Percentiles rank a stretch among this genome's conserved stretches.
Conservation (phyloP, 2,888 invertebrate genomes). For the Polylopha cassiicola region DNA sequence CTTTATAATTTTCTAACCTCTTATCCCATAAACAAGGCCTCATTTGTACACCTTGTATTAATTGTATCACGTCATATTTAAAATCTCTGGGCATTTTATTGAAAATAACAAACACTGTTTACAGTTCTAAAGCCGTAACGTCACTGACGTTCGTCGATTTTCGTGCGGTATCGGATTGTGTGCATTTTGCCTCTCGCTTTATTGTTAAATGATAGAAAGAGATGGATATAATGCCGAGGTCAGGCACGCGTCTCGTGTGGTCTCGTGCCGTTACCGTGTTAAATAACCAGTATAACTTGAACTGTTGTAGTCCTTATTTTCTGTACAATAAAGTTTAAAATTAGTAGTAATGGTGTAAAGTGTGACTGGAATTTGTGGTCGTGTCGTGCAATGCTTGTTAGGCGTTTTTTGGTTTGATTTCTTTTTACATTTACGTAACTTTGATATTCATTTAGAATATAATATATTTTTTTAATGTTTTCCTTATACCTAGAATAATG, state of each 20-base stretch:
- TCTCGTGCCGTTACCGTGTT: constrained; percentile 28
- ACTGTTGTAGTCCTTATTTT: constrained; percentile 25
- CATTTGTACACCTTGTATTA: constrained; percentile 47
- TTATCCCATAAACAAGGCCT: constrained; percentile 66
- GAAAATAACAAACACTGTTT: constrained; percentile 35
- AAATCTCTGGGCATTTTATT: constrained; percentile 48
- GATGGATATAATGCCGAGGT: constrained; percentile 40
- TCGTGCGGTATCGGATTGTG: constrained; percentile 50
- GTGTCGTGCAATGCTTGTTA: too few relatives aligned
- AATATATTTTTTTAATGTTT: too few relatives aligned
- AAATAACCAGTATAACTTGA: constrained; percentile 32
- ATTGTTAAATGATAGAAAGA: constrained; percentile 27
- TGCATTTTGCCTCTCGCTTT: constrained; percentile 35
- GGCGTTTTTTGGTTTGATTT: too few relatives aligned
- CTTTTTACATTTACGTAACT: too few relatives aligned
- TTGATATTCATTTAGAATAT: too few relatives aligned
- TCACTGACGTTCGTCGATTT: constrained; percentile 39
- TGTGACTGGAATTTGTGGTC: too few relatives aligned
- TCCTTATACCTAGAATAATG: too few relatives aligned
- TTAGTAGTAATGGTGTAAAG: too few relatives aligned
- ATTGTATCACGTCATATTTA: constrained; percentile 52
- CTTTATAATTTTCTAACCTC: constrained; percentile 58
- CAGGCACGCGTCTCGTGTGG: constrained; percentile 44
- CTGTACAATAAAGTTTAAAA: too few relatives aligned
- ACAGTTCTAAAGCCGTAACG: constrained; percentile 45